Evolutionary conservation across 2,888 invertebrate genomes (phyloP).

Genomic region (Protophormia terraenovae): DNA sequence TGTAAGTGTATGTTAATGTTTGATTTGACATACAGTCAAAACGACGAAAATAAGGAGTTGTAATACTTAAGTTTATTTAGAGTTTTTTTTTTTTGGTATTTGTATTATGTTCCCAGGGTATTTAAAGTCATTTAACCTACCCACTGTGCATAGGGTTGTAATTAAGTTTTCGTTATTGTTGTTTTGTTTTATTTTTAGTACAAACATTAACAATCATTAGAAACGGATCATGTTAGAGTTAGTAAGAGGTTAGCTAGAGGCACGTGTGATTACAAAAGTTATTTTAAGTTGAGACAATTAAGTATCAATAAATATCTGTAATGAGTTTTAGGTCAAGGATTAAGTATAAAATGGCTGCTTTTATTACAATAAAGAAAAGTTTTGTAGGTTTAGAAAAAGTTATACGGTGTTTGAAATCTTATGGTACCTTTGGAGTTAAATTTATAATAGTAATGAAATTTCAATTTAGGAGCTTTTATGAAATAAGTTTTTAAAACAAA

Average conservation of each 20-base stretch:
- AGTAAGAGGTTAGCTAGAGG: background rate
- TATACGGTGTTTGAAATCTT: too few species aligned
- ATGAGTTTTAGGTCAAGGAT: background rate
- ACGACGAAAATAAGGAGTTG: too few species aligned
- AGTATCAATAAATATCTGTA: constrained; percentile 12
- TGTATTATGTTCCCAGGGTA: constrained; percentile 72
- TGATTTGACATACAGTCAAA: constrained; percentile 17
- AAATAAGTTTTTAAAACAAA: too few species aligned
- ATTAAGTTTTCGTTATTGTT: constrained; percentile 52
- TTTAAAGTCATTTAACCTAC: constrained; percentile 79
- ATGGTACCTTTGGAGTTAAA: too few species aligned
- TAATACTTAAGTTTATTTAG: too few species aligned
- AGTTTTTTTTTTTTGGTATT: too few species aligned
- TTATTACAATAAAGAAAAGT: too few species aligned
- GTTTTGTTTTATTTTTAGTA: background rate
- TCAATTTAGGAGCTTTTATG: too few species aligned
- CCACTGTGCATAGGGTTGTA: constrained; percentile 59
- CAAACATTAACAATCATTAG: constrained; percentile 53
- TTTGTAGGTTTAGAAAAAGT: too few species aligned
- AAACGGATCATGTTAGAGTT: constrained; percentile 12
- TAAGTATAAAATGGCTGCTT: background rate
- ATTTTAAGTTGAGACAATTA: background rate
- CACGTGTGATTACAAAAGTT: constrained; percentile 18
- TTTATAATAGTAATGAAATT: too few species aligned
- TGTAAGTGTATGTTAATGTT: constrained; percentile 45